phyloP scores from a whole-genome alignment of 2,888 invertebrate species.

The Oscheius sp. region DNA sequence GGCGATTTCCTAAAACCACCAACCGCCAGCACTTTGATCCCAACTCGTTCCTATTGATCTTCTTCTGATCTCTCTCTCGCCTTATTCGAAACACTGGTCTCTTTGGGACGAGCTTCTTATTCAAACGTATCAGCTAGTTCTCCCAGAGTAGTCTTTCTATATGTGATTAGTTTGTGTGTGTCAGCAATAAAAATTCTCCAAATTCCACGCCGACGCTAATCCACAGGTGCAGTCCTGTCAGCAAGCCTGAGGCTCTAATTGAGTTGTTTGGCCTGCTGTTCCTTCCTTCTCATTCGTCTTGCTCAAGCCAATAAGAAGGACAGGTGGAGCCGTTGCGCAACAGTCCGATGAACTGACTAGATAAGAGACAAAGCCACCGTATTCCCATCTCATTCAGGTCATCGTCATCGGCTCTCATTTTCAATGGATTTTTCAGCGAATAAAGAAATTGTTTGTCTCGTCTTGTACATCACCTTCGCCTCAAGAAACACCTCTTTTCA shows the following conservation, averaged over 20 bases:
- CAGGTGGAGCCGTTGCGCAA: slow-evolving; percentile 26
- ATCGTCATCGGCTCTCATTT: too few relatives aligned
- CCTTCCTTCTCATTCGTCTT: background rate
- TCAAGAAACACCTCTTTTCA: too few relatives aligned
- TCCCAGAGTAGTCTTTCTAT: slow-evolving; percentile 17
- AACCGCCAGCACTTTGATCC: slow-evolving; percentile 19
- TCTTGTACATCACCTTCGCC: too few relatives aligned
- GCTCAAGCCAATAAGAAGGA: background rate
- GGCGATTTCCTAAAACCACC: slow-evolving; percentile 32
- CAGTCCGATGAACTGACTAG: slow-evolving; percentile 13
- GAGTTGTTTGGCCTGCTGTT: background rate
- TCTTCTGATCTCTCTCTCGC: background rate
- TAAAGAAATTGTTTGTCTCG: too few relatives aligned
- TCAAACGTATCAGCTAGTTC: slow-evolving; percentile 17
- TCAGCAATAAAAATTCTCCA: slow-evolving; percentile 15
- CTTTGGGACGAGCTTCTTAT: slow-evolving; percentile 5
- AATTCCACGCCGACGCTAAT: background rate
- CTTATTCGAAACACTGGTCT: slow-evolving; percentile 17
- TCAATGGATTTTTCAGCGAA: too few relatives aligned
- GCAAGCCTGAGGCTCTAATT: background rate
- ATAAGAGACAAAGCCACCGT: background rate
- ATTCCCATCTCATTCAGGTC: background rate
- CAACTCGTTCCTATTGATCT: slow-evolving; percentile 28
- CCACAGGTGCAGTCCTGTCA: background rate
- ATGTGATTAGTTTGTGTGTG: background rate